These are phyloP conservation scores for Oriolus oriolus DNA, from an alignment of 2,113 vertebrate genomes.

Conservation along the genomic window DNA sequence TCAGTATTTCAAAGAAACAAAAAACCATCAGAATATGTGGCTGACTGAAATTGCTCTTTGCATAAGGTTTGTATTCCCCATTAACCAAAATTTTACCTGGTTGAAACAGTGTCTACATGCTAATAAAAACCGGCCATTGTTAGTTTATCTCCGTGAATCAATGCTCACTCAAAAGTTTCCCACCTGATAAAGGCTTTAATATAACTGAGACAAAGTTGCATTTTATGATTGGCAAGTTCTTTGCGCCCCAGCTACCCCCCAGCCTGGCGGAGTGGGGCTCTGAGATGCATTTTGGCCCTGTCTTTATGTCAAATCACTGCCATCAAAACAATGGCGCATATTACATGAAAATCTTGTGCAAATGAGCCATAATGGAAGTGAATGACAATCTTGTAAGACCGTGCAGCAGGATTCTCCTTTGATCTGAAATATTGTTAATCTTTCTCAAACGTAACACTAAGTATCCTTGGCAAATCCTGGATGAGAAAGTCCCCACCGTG, in stretches of 20 bases:
- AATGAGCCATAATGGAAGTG: conserved; percentile 80
- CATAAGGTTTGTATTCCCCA: neutral
- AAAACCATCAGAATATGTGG: neutral
- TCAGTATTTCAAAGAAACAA: neutral
- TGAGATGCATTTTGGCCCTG: conserved; percentile 66
- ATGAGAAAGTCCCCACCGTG: conserved; percentile 57
- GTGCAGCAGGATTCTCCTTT: conserved; percentile 84
- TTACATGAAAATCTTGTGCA: conserved; percentile 86
- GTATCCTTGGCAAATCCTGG: conserved; percentile 72
- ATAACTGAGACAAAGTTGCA: conserved; percentile 66
- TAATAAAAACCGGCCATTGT: conserved; percentile 77
- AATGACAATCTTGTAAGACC: conserved; percentile 83
- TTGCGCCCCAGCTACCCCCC: conserved; percentile 56
- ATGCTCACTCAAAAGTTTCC: conserved; percentile 64
- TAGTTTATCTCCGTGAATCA: conserved; percentile 63
- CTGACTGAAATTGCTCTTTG: neutral
- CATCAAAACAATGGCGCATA: conserved; percentile 83
- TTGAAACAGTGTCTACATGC: neutral
- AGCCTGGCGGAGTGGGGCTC: conserved; percentile 44
- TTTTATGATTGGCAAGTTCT: conserved; percentile 75
- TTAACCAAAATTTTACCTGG: conserved; percentile 18
- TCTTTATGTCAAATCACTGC: conserved; percentile 78
- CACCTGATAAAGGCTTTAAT: conserved; percentile 76
- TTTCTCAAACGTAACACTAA: conserved; percentile 72
- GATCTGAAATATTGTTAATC: conserved; percentile 86